Evolutionary conservation across 2,113 vertebrate species (phyloP), one percentile per base, ranked within the genome.

Genomic region (Asarcornis scutulata): DNA sequence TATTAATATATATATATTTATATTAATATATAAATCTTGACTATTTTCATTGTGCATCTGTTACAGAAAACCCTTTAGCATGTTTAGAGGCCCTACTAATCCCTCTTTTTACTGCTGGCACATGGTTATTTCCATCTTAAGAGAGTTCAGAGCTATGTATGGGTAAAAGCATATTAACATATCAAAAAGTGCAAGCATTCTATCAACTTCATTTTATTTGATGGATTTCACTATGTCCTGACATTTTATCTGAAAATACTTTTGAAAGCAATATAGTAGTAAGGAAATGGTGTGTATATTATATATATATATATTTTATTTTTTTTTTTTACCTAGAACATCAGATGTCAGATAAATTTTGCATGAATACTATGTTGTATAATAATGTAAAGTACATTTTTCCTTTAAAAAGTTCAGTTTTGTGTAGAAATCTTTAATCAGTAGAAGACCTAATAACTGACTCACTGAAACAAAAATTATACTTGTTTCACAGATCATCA

Each of bases 331-430:
- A 32, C 62, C 31, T 67, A 22, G 60, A 86, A 59, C 13, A 55
- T 27, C 18, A 46, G 38, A 32, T 23, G 9, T 23, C 75, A 63
- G 22, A 32, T 48, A 84, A 55, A 38, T 56, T 88, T 88, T 92
- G 20, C 58, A 78, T 71, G 71, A 71, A 74, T 63, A 48, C 17
- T 63, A 11, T 32, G 22, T 29, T 75, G 7, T 2, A 27, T 31
- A 29, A 17, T 7, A 32, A 46, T 1, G 1, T 34, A 72, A 68
- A 0, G 0, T 46, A 13, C 12, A 60, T 16, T 8, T 18, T 86
- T 72, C 29, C 29, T 25, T 56, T 67, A 56, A 26, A 64, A 88
- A 92, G 20, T 56, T 55, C 12, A 56, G 11, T 29, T 93, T 72
- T 82, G 8, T 17, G 12, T 46, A 46, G 29, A 93, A 89, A 10